Conservation (phyloP, 2,113 vertebrate species). For the Phodopus roborovskii region DNA sequence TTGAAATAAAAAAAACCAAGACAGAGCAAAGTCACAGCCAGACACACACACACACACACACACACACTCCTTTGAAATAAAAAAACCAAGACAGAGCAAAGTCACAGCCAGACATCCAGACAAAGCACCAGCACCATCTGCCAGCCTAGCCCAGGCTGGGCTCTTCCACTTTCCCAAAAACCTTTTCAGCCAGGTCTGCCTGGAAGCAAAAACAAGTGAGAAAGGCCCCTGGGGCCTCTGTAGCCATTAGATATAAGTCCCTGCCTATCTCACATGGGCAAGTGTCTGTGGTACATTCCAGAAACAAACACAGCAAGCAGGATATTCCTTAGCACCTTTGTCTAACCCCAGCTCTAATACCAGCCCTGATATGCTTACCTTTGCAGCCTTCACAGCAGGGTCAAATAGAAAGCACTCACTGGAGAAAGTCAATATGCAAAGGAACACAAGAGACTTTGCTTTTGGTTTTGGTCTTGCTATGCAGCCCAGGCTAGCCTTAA, state of each 20-base stretch:
- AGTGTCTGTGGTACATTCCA: not conserved
- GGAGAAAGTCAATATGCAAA: constrained; percentile 12
- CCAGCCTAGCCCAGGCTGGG: not conserved
- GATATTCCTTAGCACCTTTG: not conserved
- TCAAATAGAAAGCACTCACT: not conserved
- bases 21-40: not conserved
- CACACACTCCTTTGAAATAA: not conserved
- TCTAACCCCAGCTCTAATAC: not conserved
- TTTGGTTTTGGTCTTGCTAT: not conserved
- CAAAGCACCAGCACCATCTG: not conserved
- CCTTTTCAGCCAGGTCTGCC: not conserved
- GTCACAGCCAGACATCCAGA: not conserved
- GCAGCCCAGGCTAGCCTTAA: not conserved
- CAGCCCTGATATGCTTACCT: not conserved
- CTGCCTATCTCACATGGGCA: not conserved
- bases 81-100: not conserved
- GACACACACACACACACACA: not conserved
- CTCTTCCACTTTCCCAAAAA: not conserved
- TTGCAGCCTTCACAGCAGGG: not conserved
- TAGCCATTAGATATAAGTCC: constrained; percentile 1
- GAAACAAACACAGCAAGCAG: not conserved
- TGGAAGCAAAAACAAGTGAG: not conserved
- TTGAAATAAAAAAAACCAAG: not conserved
- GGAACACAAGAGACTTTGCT: not conserved
- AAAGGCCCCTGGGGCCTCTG: not conserved